Conservation (phyloP, 2,113 vertebrate species). For the Protobothrops flavoviridis region DNA sequence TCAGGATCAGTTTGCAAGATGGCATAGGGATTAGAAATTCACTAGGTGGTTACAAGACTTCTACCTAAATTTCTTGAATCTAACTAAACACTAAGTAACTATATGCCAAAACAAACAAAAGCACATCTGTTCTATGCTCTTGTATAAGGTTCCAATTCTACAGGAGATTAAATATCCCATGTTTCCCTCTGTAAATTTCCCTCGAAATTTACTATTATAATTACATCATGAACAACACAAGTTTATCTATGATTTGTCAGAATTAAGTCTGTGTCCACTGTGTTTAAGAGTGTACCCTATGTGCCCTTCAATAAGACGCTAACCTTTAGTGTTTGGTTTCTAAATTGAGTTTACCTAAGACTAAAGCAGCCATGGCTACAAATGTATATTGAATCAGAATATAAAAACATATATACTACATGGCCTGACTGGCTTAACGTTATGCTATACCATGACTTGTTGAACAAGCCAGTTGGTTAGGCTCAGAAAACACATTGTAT, state of each 20-base stretch:
- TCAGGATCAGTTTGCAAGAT: neutral
- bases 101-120: neutral
- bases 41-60: neutral
- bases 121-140: neutral
- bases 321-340: neutral
- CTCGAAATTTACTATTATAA: neutral
- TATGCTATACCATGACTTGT: neutral
- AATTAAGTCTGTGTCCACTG: neutral
- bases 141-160: neutral
- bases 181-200: neutral
- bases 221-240: neutral
- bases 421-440: neutral
- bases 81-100: neutral
- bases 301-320: neutral
- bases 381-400: neutral
- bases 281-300: neutral
- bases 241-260: neutral
- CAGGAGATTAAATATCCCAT: neutral
- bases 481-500: neutral
- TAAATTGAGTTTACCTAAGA: neutral
- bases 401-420: neutral
- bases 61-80: neutral
- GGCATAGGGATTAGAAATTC: neutral
- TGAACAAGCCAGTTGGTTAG: neutral
- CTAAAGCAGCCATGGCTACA: neutral